Evolutionary conservation across 35 echinoderm and acorn worm species (phyloP).

Genomic region (Amphiura filiformis): DNA sequence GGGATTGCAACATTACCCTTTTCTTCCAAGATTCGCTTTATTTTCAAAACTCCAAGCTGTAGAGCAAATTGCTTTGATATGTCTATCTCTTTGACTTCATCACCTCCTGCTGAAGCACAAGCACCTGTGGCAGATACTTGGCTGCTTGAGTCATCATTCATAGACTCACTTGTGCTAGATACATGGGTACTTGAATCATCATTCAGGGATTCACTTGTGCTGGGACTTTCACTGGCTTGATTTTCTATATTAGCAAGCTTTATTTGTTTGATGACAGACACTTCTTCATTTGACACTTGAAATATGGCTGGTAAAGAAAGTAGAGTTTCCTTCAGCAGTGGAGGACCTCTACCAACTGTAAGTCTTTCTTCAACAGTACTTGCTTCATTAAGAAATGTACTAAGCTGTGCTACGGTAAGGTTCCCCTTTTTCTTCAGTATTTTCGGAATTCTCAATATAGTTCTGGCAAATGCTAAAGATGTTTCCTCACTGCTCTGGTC

Average conservation of each 20-base stretch:
- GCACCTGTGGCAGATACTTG: no score
- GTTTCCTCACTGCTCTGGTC: background rate
- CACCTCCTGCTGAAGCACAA: no score
- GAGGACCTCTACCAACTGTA: background rate
- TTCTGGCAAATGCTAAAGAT: background rate
- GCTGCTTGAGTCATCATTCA: no score
- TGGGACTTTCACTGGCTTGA: no score
- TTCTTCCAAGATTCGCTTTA: background rate
- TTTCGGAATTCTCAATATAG: background rate
- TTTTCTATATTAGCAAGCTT: no score
- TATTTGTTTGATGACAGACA: no score
- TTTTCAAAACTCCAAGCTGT: background rate
- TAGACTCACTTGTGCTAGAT: no score
- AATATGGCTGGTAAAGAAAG: background rate
- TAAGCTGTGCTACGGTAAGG: background rate
- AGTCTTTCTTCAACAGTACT: background rate
- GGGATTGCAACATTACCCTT: background rate
- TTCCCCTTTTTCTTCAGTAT: background rate
- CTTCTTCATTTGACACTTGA: background rate
- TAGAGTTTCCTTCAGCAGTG: background rate
- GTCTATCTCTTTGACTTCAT: background rate
- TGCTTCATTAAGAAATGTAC: background rate
- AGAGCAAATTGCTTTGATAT: background rate
- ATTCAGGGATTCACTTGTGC: no score
- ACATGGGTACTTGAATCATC: no score